Conservation (phyloP, 2,797 vertebrate species). For the Argya squamiceps region DNA sequence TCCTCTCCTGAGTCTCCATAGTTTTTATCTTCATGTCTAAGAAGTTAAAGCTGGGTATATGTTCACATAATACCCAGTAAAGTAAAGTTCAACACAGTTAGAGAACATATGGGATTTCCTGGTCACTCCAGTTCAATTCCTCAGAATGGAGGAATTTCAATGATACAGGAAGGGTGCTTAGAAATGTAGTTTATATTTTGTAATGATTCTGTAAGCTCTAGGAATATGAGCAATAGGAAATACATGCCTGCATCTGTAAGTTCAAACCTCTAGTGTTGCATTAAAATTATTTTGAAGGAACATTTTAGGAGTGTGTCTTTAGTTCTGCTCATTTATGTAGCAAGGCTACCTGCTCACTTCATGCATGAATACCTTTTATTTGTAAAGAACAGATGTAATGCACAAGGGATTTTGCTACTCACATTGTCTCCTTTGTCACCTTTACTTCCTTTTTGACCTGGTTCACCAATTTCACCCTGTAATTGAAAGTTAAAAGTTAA, state of each 20-base stretch:
- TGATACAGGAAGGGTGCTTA: neutral
- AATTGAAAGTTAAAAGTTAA: conserved; percentile 63
- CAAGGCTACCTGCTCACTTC: neutral
- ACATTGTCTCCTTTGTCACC: conserved; percentile 98
- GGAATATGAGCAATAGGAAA: neutral
- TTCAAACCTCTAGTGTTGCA: neutral
- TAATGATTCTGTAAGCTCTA: neutral
- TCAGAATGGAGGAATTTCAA: neutral
- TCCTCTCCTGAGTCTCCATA: neutral
- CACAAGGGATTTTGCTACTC: conserved; percentile 49
- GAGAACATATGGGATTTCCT: neutral
- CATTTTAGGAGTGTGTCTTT: neutral
- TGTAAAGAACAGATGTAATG: neutral
- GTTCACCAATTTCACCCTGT: conserved; percentile 97
- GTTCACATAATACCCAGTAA: neutral
- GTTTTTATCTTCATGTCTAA: neutral
- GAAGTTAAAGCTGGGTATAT: neutral
- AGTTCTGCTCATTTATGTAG: neutral
- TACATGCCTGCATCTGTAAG: neutral
- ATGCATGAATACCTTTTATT: neutral
- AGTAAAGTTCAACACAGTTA: neutral
- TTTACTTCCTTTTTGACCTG: conserved; percentile 97
- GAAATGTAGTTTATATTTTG: neutral
- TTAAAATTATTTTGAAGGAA: neutral
- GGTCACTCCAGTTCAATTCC: neutral